These are phyloP conservation scores for Bucco capensis DNA, from an alignment of 2,113 vertebrate species.

Conservation along the genomic window DNA sequence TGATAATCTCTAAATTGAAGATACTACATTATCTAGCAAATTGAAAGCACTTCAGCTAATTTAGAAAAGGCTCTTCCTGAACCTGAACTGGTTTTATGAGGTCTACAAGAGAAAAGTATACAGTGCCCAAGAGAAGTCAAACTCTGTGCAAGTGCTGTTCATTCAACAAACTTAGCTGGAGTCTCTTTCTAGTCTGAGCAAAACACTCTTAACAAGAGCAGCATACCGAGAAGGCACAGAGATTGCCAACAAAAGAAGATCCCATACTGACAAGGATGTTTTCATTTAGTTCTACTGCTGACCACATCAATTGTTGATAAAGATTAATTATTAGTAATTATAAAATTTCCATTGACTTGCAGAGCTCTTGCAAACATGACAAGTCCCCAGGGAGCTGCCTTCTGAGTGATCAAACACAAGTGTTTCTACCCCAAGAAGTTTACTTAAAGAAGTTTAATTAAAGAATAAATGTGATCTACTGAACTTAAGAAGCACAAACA, in stretches of 20 bases:
- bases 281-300: not conserved
- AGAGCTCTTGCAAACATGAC: not conserved
- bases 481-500: not conserved
- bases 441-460: too few relatives aligned
- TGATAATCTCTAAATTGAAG: not conserved
- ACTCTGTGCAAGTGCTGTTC: not conserved
- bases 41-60: not conserved
- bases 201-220: not conserved
- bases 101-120: not conserved
- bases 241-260: not conserved
- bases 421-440: not conserved
- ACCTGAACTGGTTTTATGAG: not conserved
- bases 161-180: not conserved
- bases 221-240: not conserved
- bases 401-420: not conserved
- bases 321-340: not conserved
- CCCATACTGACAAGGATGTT: not conserved
- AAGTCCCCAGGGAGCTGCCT: not conserved
- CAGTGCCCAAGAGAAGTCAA: not conserved
- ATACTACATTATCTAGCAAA: not conserved
- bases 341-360: not conserved
- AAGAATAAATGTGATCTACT: too few relatives aligned
- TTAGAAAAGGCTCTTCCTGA: not conserved
- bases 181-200: not conserved
- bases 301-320: not conserved